phyloP scores from a whole-genome alignment of 2,797 vertebrate genomes.

The Capromys pilorides region DNA sequence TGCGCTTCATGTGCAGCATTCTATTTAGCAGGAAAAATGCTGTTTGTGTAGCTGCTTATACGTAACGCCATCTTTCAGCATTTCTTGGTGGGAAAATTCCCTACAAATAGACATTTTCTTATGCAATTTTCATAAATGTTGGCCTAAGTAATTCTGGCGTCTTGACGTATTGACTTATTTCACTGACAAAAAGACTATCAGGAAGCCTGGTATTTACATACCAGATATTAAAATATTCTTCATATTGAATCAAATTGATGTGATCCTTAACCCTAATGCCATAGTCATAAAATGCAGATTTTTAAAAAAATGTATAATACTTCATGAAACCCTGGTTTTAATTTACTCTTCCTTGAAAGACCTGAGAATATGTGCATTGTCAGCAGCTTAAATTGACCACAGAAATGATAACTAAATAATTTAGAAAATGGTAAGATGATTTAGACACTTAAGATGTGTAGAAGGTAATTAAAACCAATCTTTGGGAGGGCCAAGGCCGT shows the following conservation, averaged over 20 bases:
- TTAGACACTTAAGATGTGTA: constrained; percentile 66
- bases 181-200: background rate
- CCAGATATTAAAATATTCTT: constrained; percentile 56
- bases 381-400: constrained; percentile 72
- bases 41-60: background rate
- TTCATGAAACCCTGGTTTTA: constrained; percentile 68
- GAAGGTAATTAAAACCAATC: constrained; percentile 76
- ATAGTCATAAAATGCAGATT: constrained; percentile 36
- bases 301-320: constrained; percentile 42
- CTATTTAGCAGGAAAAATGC: constrained; percentile 25
- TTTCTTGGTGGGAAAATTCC: constrained; percentile 15
- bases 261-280: constrained; percentile 36
- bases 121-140: background rate
- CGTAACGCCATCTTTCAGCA: background rate
- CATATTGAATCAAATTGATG: constrained; percentile 55
- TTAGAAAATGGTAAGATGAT: constrained; percentile 64
- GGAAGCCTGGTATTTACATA: constrained; percentile 47
- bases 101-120: background rate
- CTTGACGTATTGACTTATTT: constrained; percentile 9
- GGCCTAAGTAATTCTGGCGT: background rate
- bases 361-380: constrained; percentile 65
- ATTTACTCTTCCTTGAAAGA: constrained; percentile 68
- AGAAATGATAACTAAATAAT: constrained; percentile 78
- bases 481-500: background rate
- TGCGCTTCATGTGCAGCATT: constrained; percentile 12